Evolutionary conservation across 2,113 vertebrate genomes (phyloP).

Genomic region (Tichodroma muraria): DNA sequence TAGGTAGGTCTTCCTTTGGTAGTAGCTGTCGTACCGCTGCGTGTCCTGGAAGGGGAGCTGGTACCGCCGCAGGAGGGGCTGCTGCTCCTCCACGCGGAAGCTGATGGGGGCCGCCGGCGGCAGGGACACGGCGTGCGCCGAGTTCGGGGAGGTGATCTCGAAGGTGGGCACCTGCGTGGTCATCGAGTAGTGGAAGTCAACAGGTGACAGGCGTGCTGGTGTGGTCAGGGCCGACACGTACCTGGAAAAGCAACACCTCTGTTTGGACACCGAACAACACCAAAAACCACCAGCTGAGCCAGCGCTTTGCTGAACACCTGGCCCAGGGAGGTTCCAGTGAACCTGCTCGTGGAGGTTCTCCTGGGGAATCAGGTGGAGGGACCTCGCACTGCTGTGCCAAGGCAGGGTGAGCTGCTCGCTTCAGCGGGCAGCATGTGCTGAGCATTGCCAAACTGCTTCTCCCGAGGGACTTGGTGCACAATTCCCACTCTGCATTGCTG

Average conservation of each 20-base stretch:
- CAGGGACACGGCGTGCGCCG: slow-evolving; percentile 88
- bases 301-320: rapidly evolving
- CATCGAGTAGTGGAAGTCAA: slow-evolving; percentile 95
- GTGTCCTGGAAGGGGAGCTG: slow-evolving; percentile 85
- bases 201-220: slow-evolving; percentile 91
- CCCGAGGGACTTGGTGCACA: rapidly evolving
- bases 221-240: slow-evolving; percentile 97
- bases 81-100: slow-evolving; percentile 87
- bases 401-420: neutral
- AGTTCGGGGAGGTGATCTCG: slow-evolving; percentile 94
- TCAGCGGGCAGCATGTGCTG: neutral
- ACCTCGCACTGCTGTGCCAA: neutral
- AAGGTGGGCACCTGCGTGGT: slow-evolving; percentile 93
- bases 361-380: neutral
- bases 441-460: neutral
- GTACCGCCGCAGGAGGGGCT: slow-evolving; percentile 87
- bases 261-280: neutral
- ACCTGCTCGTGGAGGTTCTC: neutral
- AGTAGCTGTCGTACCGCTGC: slow-evolving; percentile 88
- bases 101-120: slow-evolving; percentile 86
- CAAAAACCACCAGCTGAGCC: rapidly evolving
- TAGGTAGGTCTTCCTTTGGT: slow-evolving; percentile 87
- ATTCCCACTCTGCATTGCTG: neutral
- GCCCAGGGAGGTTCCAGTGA: neutral
- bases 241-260: slow-evolving; percentile 65